Evolutionary conservation across 1,140 invertebrate genomes (phyloP), one percentile per base, ranked within the genome.

Genomic region (Rhyzopertha dominica): DNA sequence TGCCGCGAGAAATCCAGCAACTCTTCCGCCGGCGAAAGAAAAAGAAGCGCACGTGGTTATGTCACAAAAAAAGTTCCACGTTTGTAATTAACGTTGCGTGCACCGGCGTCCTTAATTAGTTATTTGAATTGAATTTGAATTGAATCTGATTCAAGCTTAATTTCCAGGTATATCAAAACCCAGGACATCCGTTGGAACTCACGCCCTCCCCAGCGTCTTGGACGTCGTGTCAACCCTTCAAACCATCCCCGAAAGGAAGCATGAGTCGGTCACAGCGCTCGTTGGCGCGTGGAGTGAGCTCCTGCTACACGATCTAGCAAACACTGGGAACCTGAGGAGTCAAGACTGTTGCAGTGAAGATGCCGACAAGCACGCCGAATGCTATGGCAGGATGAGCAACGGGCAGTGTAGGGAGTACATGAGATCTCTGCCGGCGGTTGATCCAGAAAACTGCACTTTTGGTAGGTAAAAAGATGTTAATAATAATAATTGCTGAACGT

Each of bases 231-330:
- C 61, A 13, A 65, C 71, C 2, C 63, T 72, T 59, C 20, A 69
- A 64, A 44, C 58, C 61, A 48, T 66, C 54, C 14, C 62, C 50
- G 28, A 59, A 58, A 22, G 59, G 58, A 20, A 69, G 9, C 83
- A 86, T 59, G 80, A 82, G 49, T 82, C 79, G 34, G 75, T 87
- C 13, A 92, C 85, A 12, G 83, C 84, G 46, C 70, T 93, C 43
- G 69, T 88, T 10, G 85, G 86, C 0, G 77, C 85, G 8, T 91
- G 88, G 84, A 82, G 84, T 14, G 84, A 91, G 58, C 68, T 92
- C 29, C 51, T 91, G 4, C 75, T 84, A 34, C 80, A 86, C 38
- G 90, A 93, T 60, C 72, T 92, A 12, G 78, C 82, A 0, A 75
- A 78, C 18, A 85, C 85, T 1, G 71, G 54, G 64, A 82, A 70